phyloP scores from a whole-genome alignment of 2,113 vertebrate species.

The Rhinopithecus roxellana region DNA sequence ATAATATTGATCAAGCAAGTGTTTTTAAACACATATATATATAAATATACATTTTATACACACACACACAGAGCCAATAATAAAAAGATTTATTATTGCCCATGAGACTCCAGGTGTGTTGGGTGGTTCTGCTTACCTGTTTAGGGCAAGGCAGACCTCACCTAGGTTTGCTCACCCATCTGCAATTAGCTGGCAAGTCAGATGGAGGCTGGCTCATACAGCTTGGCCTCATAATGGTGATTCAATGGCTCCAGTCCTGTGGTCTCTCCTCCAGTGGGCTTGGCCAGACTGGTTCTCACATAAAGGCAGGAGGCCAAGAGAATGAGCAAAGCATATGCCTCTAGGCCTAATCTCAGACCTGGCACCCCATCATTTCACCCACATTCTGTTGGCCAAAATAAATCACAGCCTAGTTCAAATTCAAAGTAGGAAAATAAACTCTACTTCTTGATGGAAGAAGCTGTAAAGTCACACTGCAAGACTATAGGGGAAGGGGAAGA shows the following conservation, averaged over 20 bases:
- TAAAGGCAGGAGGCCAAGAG: neutral
- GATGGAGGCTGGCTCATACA: neutral
- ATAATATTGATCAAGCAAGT: neutral
- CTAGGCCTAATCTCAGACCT: neutral
- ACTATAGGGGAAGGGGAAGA: neutral
- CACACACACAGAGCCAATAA: neutral
- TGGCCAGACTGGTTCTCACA: neutral
- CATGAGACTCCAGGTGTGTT: neutral
- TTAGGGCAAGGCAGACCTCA: neutral
- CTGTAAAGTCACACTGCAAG: neutral
- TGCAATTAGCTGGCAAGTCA: neutral
- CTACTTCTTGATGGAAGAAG: neutral
- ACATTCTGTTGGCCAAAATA: neutral
- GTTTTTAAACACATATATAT: neutral
- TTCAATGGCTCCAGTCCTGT: neutral
- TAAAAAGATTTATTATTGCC: neutral
- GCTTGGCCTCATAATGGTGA: neutral
- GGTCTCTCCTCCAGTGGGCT: neutral
- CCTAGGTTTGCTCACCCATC: neutral
- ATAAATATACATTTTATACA: neutral
- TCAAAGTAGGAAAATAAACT: neutral
- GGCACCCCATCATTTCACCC: neutral
- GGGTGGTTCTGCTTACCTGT: neutral
- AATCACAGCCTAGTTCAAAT: neutral
- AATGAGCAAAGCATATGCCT: neutral